phyloP scores from a whole-genome alignment of 2,113 vertebrate species.

The human region DNA sequence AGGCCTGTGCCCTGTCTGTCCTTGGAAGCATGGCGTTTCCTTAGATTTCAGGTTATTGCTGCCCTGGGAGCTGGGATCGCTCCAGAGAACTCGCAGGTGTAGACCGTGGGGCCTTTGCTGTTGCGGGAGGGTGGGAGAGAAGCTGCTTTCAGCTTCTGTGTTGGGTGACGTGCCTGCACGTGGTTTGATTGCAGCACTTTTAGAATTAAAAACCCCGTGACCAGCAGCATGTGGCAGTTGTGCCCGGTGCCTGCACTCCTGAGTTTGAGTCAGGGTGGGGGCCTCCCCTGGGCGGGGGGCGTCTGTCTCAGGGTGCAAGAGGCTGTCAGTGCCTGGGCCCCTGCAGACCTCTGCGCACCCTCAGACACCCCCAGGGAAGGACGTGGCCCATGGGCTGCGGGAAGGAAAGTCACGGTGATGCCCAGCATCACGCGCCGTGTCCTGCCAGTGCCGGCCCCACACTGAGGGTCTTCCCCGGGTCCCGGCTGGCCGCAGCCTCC shows the following conservation, averaged over 20 bases:
- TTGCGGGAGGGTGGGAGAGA: neutral
- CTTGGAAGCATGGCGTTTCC: neutral
- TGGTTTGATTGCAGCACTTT: neutral
- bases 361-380: neutral
- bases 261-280: neutral
- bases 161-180: no score
- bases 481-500: neutral
- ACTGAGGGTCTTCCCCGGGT: neutral
- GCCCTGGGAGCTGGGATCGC: neutral
- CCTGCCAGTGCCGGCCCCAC: neutral
- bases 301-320: neutral
- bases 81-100: neutral
- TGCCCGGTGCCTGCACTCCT: fast-evolving
- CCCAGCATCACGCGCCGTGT: neutral
- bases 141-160: neutral
- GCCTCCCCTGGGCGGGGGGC: neutral
- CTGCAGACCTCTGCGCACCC: neutral
- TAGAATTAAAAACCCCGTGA: neutral
- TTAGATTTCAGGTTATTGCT: neutral
- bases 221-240: no score
- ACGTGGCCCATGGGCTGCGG: fast-evolving
- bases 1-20: neutral
- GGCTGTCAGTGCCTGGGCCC: neutral
- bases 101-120: neutral
- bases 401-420: neutral